Evolutionary conservation across 2,797 vertebrate species (phyloP).

Genomic region (Geotrypetes seraphini): DNA sequence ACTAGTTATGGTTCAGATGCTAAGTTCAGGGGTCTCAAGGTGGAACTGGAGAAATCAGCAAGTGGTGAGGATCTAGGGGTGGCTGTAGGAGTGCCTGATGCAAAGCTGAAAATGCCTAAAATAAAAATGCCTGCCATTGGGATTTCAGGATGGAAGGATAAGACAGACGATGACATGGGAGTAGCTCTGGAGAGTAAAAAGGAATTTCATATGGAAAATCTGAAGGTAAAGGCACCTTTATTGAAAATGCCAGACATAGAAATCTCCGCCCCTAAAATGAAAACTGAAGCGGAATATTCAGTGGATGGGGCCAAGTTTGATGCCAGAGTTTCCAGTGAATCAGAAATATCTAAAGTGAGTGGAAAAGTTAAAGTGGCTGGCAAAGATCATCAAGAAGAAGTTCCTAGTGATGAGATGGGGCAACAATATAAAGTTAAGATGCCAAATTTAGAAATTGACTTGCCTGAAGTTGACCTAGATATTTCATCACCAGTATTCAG

Average conservation of each 20-base stretch:
- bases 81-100: conserved; percentile 5
- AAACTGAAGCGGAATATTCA: conserved; percentile 25
- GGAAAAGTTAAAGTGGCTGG: conserved; percentile 14
- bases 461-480: conserved; percentile 42
- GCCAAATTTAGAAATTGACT: conserved; percentile 57
- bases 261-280: conserved; percentile 35
- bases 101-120: conserved; percentile 7
- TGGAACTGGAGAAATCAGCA: not conserved
- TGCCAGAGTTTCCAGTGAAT: conserved; percentile 4
- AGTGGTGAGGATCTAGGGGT: conserved; percentile 2
- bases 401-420: conserved; percentile 13
- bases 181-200: not conserved
- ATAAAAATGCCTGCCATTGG: conserved; percentile 6
- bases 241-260: conserved; percentile 42
- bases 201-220: not conserved
- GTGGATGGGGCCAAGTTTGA: conserved; percentile 12
- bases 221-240: conserved; percentile 2
- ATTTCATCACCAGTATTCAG: conserved; percentile 4
- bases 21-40: not conserved
- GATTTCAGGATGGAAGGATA: not conserved
- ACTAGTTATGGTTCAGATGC: not conserved
- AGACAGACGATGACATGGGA: not conserved
- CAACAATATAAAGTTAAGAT: conserved; percentile 57
- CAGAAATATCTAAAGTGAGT: not conserved
- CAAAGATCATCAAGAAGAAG: conserved; percentile 23